These are phyloP conservation scores for Labia minor DNA, from an alignment of 2,888 invertebrate species.

Conservation along the genomic window DNA sequence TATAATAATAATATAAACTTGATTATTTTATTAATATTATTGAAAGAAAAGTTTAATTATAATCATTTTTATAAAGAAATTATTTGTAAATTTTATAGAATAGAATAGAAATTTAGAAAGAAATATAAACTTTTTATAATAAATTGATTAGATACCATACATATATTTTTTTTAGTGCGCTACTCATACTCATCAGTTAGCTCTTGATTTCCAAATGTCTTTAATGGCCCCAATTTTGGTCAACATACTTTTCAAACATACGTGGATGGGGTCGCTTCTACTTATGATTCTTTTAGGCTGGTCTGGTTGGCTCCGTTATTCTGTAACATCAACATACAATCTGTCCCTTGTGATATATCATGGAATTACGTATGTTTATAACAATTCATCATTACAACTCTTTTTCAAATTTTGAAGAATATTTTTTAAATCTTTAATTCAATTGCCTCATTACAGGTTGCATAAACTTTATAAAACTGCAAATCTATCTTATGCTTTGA, in stretches of 20 bases:
- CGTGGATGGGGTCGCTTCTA: slow-evolving; percentile 43
- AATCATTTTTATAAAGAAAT: too few relatives aligned
- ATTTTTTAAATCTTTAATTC: not conserved
- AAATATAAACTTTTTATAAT: too few relatives aligned
- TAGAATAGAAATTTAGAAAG: too few relatives aligned
- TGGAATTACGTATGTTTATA: slow-evolving; percentile 51
- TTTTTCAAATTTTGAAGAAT: not conserved
- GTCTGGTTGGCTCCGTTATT: slow-evolving; percentile 52
- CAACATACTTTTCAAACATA: slow-evolving; percentile 48
- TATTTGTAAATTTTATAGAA: too few relatives aligned
- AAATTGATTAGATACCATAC: too few relatives aligned
- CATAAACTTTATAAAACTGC: slow-evolving; percentile 59
- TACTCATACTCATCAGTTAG: slow-evolving; percentile 62
- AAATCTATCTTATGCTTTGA: slow-evolving; percentile 49
- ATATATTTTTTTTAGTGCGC: slow-evolving; percentile 65
- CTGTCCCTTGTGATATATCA: slow-evolving; percentile 55
- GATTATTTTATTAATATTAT: too few relatives aligned
- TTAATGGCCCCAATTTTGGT: slow-evolving; percentile 52
- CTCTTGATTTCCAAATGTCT: slow-evolving; percentile 62
- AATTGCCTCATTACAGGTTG: too few relatives aligned
- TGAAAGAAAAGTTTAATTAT: too few relatives aligned
- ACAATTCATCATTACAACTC: not conserved
- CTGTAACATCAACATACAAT: slow-evolving; percentile 47
- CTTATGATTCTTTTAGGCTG: slow-evolving; percentile 46
- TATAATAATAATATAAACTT: too few relatives aligned